A percentile compares a stretch with the other conserved stretches of the same genome.
These are phyloP conservation scores for Pelochelys cantorii DNA, from an alignment of 2,797 vertebrate genomes.

Conservation along the genomic window DNA sequence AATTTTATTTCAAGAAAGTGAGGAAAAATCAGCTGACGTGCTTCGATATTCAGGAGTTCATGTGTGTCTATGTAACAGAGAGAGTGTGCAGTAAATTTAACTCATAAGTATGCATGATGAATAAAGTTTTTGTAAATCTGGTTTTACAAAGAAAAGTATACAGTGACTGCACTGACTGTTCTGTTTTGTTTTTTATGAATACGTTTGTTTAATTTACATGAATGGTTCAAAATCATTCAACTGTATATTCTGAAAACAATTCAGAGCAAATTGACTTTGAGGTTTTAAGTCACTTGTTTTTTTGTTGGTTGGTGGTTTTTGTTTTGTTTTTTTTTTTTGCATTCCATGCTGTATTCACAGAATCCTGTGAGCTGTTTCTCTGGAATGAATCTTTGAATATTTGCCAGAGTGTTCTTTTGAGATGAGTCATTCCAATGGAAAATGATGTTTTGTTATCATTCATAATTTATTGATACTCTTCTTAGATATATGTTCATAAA, in stretches of 20 bases:
- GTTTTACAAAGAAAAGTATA: neutral
- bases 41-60: neutral
- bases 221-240: neutral
- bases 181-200: neutral
- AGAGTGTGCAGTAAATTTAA: neutral
- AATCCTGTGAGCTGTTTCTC: neutral
- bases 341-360: neutral
- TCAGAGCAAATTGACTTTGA: neutral
- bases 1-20: slow-evolving; percentile 7
- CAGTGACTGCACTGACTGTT: neutral
- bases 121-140: neutral
- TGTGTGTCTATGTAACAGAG: neutral
- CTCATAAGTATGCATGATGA: neutral
- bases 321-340: neutral
- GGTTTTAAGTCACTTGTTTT: neutral
- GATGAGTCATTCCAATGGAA: slow-evolving; percentile 31
- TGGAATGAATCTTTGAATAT: slow-evolving; percentile 3
- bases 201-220: neutral
- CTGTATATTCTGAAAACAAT: neutral
- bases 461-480: slow-evolving; percentile 52
- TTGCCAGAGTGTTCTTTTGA: slow-evolving; percentile 26
- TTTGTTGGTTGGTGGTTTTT: too few relatives aligned
- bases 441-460: slow-evolving; percentile 39
- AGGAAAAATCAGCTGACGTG: neutral
- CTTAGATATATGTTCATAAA: slow-evolving; percentile 52